phyloP scores from a whole-genome alignment of 2,113 vertebrate genomes.

The Urocynchramus pylzowi region DNA sequence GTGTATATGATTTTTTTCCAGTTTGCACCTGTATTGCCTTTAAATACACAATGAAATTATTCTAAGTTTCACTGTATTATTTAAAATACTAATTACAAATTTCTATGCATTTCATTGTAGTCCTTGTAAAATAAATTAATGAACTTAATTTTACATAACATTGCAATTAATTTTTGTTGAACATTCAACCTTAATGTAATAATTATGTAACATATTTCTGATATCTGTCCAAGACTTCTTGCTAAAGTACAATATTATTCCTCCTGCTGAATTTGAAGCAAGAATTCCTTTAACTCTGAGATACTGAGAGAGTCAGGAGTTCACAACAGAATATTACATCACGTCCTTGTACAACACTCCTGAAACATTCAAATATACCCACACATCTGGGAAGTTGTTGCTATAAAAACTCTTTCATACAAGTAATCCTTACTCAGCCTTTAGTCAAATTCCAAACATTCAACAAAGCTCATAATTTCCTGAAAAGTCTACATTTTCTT shows the following conservation, averaged over 20 bases:
- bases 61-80: not conserved
- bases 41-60: not conserved
- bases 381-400: not conserved
- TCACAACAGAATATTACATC: not conserved
- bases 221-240: not conserved
- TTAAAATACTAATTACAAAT: not conserved
- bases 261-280: not conserved
- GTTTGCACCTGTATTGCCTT: not conserved
- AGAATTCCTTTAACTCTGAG: not conserved
- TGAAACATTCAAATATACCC: not conserved
- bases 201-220: constrained; percentile 13
- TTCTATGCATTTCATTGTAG: not conserved
- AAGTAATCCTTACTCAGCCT: not conserved
- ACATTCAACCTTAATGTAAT: not conserved
- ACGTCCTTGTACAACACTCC: not conserved
- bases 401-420: not conserved
- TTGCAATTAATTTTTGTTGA: not conserved
- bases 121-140: not conserved
- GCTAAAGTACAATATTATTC: not conserved
- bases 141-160: not conserved
- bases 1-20: not conserved
- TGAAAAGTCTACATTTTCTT: constrained; percentile 17
- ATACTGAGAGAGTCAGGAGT: not conserved
- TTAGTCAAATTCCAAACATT: not conserved
- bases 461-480: not conserved